Evolutionary conservation across 2,888 invertebrate genomes (phyloP).

Genomic region (Leptarthrus brevirostris): DNA sequence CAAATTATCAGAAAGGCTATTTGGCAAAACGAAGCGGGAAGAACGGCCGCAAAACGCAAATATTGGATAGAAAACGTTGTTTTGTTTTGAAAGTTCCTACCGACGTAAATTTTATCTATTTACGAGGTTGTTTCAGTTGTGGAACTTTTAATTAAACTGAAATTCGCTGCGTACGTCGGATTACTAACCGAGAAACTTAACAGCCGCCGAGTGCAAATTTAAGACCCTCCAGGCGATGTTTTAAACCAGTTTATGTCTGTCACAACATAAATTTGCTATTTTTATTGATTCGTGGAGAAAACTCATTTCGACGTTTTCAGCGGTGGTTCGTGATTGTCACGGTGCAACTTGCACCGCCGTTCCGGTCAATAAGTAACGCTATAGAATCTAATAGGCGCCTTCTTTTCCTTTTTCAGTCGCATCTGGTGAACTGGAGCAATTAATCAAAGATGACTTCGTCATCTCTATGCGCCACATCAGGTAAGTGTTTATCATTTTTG

Average conservation of each 20-base stretch:
- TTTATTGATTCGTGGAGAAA: conserved; percentile 49
- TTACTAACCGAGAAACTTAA: conserved; percentile 12
- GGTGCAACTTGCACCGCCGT: neutral
- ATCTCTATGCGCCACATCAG: conserved; percentile 67
- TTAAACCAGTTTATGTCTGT: conserved; percentile 49
- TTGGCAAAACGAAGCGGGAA: too few species aligned
- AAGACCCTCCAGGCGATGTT: conserved; percentile 2
- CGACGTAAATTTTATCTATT: conserved; percentile 50
- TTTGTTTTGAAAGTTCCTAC: conserved; percentile 30
- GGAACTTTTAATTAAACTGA: conserved; percentile 50
- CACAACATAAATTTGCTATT: conserved; percentile 45
- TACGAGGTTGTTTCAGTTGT: conserved; percentile 47
- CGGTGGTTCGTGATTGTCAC: neutral
- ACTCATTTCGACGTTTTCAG: conserved; percentile 32
- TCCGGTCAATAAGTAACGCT: too few species aligned
- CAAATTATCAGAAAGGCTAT: too few species aligned
- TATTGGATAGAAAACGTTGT: too few species aligned
- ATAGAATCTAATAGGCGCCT: conserved; percentile 46
- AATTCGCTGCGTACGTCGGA: conserved; percentile 41
- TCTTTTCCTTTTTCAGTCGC: conserved; percentile 60
- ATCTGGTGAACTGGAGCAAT: conserved; percentile 65
- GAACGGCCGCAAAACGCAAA: too few species aligned
- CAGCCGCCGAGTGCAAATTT: conserved; percentile 33
- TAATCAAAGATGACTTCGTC: conserved; percentile 66
- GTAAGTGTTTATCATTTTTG: conserved; percentile 57